Conservation (phyloP, 2,797 vertebrate species). For the Nyctalus aviator region DNA sequence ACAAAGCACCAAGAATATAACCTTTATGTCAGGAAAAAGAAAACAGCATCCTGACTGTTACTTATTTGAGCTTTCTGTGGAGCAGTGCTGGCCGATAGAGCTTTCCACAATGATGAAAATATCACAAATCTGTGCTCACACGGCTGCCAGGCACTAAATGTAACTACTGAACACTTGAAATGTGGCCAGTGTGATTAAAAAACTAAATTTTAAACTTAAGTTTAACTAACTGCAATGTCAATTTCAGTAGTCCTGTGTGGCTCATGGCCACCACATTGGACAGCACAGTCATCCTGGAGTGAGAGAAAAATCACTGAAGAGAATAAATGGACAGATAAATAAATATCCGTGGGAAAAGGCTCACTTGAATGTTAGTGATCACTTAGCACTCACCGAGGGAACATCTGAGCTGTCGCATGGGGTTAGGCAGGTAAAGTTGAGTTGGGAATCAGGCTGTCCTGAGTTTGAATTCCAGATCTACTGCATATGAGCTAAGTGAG, state of each 20-base stretch:
- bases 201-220: neutral
- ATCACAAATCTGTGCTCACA: neutral
- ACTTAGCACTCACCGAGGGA: neutral
- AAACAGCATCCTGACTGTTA: neutral
- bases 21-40: neutral
- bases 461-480: neutral
- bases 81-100: neutral
- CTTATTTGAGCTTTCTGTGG: neutral
- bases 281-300: neutral
- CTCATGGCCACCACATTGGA: neutral
- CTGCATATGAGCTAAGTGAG: neutral
- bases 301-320: constrained; percentile 16
- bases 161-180: neutral
- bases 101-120: neutral
- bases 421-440: neutral
- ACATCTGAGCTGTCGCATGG: neutral
- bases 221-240: constrained; percentile 28
- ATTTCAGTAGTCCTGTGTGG: neutral
- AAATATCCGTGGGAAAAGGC: neutral
- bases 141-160: neutral
- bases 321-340: neutral
- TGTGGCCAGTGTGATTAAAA: neutral
- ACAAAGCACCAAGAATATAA: neutral
- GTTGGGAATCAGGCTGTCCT: neutral
- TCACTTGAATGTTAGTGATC: neutral